A percentile compares a stretch with the other conserved stretches of the same genome.
These are phyloP conservation scores for Ophiothrix spiculata DNA, from an alignment of 35 echinoderm and acorn worm genomes.

Conservation along the genomic window DNA sequence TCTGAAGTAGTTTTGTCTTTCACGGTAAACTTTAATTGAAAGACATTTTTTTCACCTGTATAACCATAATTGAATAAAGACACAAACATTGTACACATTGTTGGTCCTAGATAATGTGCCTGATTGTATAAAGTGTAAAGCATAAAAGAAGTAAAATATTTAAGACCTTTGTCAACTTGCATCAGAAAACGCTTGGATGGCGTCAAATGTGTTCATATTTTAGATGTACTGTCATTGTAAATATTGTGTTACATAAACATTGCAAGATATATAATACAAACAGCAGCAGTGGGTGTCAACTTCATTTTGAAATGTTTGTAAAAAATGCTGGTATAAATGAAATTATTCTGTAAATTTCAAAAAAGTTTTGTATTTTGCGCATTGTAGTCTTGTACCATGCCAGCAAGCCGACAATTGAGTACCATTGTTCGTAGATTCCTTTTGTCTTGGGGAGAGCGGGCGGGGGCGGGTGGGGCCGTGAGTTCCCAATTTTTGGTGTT, in stretches of 20 bases:
- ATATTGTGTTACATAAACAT: neutral
- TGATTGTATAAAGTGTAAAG: neutral
- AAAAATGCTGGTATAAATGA: too few species aligned
- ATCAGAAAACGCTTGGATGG: neutral
- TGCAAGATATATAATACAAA: neutral
- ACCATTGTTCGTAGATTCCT: too few species aligned
- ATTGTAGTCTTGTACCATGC: too few species aligned
- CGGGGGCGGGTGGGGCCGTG: neutral
- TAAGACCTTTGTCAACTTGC: too few species aligned
- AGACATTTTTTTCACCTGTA: too few species aligned
- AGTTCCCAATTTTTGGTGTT: neutral
- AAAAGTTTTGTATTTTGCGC: too few species aligned
- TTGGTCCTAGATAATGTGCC: neutral
- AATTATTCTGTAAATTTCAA: too few species aligned
- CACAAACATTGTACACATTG: neutral
- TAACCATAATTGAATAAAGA: too few species aligned
- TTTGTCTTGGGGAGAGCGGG: too few species aligned
- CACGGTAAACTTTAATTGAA: too few species aligned
- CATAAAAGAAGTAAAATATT: neutral
- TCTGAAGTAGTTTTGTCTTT: too few species aligned
- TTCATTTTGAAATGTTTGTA: slow-evolving; percentile 16
- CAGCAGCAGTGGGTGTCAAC: neutral
- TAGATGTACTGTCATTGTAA: neutral
- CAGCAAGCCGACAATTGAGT: too few species aligned
- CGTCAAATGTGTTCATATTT: neutral